These are phyloP conservation scores for Desmodus rotundus DNA, from an alignment of 2,113 vertebrate species.

Conservation along the genomic window DNA sequence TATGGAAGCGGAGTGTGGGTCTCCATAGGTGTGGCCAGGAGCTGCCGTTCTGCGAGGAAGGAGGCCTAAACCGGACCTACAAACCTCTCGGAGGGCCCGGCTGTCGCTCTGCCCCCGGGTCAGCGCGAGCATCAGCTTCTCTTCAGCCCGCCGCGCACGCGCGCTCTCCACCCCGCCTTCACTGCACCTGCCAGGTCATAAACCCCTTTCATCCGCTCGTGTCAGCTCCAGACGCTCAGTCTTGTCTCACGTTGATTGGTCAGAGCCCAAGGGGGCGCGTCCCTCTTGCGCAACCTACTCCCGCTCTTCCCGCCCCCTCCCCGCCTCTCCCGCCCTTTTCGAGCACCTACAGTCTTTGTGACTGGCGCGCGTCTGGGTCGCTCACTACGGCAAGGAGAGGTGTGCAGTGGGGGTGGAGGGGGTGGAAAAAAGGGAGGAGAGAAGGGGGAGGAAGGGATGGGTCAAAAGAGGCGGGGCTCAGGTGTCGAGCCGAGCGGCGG, in stretches of 20 bases:
- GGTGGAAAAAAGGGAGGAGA: not conserved
- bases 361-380: constrained; percentile 55
- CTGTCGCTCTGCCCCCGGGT: not conserved
- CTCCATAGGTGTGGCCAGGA: not conserved
- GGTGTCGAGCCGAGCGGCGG: rapidly evolving
- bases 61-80: not conserved
- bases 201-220: not conserved
- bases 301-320: constrained; percentile 10
- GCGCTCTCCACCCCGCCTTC: not conserved
- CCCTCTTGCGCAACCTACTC: constrained; percentile 8
- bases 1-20: not conserved
- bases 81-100: rapidly evolving
- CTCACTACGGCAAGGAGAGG: constrained; percentile 2
- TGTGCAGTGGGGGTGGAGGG: not conserved
- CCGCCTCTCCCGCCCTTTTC: not conserved
- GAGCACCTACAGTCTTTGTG: constrained; percentile 38
- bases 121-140: rapidly evolving
- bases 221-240: not conserved
- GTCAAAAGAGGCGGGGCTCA: constrained; percentile 18
- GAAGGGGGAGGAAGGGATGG: not conserved
- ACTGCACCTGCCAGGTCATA: constrained; percentile 71
- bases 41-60: not conserved
- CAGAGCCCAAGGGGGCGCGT: not conserved
- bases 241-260: constrained; percentile 59
- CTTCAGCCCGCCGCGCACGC: not conserved